A percentile compares a stretch with the other conserved stretches of the same genome.
Conservation (phyloP, 2,888 invertebrate species). For the Sepiola atlantica region DNA sequence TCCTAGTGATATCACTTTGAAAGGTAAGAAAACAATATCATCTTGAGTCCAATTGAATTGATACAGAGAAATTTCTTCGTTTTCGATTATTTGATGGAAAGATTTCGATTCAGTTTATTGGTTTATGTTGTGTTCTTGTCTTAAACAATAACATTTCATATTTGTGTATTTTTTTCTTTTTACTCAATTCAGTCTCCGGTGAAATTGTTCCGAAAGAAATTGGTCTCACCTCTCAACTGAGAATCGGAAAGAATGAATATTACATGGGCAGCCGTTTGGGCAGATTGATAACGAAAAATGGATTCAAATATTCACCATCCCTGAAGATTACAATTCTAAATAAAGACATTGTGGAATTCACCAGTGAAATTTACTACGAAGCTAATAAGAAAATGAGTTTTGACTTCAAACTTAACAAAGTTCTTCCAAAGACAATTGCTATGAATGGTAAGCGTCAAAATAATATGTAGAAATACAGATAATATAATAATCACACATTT, state of each 20-base stretch:
- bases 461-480: not conserved
- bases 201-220: slow-evolving; percentile 36
- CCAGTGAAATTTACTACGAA: not conserved
- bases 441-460: not conserved
- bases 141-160: not conserved
- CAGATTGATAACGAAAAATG: not conserved
- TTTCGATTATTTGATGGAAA: not conserved
- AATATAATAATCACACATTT: not conserved
- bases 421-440: not conserved
- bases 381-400: not conserved
- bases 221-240: not conserved
- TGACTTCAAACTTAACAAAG: slow-evolving; percentile 19
- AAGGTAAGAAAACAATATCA: slow-evolving; percentile 37
- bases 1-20: not conserved
- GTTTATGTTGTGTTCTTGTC: not conserved
- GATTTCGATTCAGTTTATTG: not conserved
- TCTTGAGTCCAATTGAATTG: not conserved
- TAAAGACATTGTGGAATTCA: not conserved
- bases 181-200: not conserved
- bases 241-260: slow-evolving; percentile 8
- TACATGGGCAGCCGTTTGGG: not conserved
- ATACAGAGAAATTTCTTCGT: not conserved
- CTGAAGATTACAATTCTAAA: not conserved
- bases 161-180: not conserved
- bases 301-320: not conserved